phyloP scores from a whole-genome alignment of 2,113 vertebrate genomes.

The Ceyx margarethae region DNA sequence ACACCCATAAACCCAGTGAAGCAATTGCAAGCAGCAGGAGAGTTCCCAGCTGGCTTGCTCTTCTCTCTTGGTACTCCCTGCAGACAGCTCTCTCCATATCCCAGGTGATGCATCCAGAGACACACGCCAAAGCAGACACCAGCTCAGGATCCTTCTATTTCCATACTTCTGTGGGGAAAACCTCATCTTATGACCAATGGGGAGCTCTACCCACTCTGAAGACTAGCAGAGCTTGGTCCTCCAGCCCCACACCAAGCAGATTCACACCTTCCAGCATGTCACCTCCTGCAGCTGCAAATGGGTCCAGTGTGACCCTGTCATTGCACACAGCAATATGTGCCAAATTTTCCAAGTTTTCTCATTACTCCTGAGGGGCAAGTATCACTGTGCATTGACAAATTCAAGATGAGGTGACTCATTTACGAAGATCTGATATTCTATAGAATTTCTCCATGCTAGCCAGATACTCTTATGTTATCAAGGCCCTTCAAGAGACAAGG shows the following conservation, averaged over 20 bases:
- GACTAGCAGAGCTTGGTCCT: background rate
- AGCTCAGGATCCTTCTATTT: background rate
- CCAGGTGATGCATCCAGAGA: background rate
- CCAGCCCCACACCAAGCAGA: accelerated
- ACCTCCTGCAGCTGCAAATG: background rate
- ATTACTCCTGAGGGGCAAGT: background rate
- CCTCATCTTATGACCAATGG: background rate
- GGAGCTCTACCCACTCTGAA: background rate
- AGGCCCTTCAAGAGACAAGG: background rate
- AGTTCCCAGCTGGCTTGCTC: background rate
- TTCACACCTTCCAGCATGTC: background rate
- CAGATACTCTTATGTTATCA: background rate
- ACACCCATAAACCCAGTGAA: background rate
- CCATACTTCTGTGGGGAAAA: background rate
- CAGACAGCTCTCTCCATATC: background rate
- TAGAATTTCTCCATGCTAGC: background rate
- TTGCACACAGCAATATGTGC: background rate
- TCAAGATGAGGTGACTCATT: background rate
- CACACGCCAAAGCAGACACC: background rate
- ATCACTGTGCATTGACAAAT: background rate
- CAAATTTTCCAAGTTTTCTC: background rate
- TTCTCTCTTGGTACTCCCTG: background rate
- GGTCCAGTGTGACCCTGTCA: background rate
- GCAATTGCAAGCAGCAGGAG: background rate
- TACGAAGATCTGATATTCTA: background rate